Conservation (phyloP, 2,888 invertebrate genomes). For the Agonopterix subpropinquella region DNA sequence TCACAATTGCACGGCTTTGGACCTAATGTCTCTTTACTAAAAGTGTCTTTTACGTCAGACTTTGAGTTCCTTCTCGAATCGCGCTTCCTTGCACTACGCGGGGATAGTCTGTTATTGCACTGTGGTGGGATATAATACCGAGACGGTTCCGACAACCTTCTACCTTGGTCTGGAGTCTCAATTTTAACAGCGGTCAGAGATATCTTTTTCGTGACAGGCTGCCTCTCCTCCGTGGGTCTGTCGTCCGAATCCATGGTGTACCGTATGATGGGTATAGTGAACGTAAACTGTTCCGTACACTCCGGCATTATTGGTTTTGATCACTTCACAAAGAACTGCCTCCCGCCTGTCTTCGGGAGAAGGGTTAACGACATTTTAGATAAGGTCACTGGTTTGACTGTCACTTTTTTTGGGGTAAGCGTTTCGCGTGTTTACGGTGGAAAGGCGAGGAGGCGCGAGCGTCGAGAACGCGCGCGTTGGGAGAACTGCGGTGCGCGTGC, state of each 20-base stretch:
- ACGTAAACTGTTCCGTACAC: constrained; percentile 62
- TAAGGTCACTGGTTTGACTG: constrained; percentile 9
- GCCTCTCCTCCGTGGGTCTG: constrained; percentile 35
- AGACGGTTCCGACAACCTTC: constrained; percentile 58
- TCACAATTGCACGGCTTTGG: constrained; percentile 66
- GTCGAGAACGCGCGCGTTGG: constrained; percentile 28
- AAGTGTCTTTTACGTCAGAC: constrained; percentile 39
- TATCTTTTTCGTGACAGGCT: constrained; percentile 57
- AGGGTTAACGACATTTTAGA: constrained; percentile 41
- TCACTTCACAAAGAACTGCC: constrained; percentile 42
- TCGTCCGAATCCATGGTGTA: constrained; percentile 70
- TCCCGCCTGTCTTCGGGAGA: constrained; percentile 23
- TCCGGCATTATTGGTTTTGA: constrained; percentile 55
- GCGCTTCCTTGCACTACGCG: constrained; percentile 59
- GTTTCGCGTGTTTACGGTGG: constrained; percentile 12
- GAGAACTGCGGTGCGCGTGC: constrained; percentile 22
- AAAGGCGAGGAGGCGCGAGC: constrained; percentile 28
- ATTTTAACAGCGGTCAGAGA: constrained; percentile 65
- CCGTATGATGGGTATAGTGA: constrained; percentile 63
- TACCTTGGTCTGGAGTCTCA: constrained; percentile 58
- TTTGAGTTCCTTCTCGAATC: constrained; percentile 54
- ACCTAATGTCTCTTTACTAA: constrained; percentile 43
- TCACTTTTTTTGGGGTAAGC: constrained; percentile 15
- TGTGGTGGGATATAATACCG: constrained; percentile 65
- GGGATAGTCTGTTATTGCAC: constrained; percentile 63